Conservation (phyloP, 2,888 invertebrate genomes). For the Hermodice carunculata region DNA sequence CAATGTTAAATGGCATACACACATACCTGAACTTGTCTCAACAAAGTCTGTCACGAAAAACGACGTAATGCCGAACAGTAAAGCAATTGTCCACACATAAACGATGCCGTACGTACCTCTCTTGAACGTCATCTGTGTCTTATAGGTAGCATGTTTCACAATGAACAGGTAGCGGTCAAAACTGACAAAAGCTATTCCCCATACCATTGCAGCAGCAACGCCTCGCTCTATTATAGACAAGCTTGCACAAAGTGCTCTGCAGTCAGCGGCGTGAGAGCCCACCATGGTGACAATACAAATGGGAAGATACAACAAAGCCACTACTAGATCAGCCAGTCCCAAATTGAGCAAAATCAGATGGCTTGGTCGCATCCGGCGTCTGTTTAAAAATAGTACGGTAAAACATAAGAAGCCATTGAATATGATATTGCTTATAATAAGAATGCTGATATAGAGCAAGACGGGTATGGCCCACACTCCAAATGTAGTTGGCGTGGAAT, state of each 20-base stretch:
- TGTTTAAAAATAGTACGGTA: constrained; percentile 8
- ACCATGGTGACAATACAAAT: constrained; percentile 6
- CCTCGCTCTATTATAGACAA: constrained; percentile 8
- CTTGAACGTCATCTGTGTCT: not conserved
- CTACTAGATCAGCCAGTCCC: constrained; percentile 10
- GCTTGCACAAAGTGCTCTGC: constrained; percentile 9
- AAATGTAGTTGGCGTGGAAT: too few species aligned
- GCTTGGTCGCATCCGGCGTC: not conserved
- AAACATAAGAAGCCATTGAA: constrained; percentile 4
- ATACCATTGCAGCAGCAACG: constrained; percentile 7
- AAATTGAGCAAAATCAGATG: constrained; percentile 7
- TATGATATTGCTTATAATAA: constrained; percentile 6
- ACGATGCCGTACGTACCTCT: not conserved
- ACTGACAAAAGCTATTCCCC: constrained; percentile 17
- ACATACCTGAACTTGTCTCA: not conserved
- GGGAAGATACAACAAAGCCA: constrained; percentile 15
- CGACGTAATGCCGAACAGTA: constrained; percentile 3
- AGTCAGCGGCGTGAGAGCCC: not conserved
- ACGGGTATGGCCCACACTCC: too few species aligned
- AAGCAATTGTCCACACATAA: constrained; percentile 1
- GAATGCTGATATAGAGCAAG: not conserved
- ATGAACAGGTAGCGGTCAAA: constrained; percentile 21
- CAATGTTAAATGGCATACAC: constrained; percentile 12
- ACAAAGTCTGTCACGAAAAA: constrained; percentile 2
- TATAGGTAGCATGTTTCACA: constrained; percentile 12